phyloP scores from a whole-genome alignment of 2,888 invertebrate genomes.

The Erynnis tages region DNA sequence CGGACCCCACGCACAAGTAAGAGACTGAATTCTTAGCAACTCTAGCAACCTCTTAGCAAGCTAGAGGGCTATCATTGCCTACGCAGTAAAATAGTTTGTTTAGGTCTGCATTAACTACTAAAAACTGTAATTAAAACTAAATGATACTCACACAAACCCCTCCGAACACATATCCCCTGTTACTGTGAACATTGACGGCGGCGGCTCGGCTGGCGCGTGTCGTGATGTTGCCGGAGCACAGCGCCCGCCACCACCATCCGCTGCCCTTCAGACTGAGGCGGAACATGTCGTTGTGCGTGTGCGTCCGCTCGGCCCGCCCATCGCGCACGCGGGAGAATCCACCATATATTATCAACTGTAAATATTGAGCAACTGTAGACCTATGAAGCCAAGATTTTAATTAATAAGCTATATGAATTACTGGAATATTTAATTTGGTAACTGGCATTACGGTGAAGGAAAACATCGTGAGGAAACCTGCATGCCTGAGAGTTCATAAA shows the following conservation, averaged over 20 bases:
- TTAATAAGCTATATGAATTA: too few relatives aligned
- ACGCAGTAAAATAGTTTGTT: too few relatives aligned
- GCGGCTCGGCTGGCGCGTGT: conserved; percentile 87
- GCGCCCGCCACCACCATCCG: conserved; percentile 53
- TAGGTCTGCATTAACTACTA: background rate
- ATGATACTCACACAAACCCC: conserved; percentile 84
- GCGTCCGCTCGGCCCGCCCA: conserved; percentile 60
- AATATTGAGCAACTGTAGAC: background rate
- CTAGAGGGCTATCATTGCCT: too few relatives aligned
- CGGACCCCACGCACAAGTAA: too few relatives aligned
- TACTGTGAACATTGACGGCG: conserved; percentile 80
- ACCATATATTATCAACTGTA: conserved; percentile 68
- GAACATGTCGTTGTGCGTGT: conserved; percentile 73
- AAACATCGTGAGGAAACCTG: too few relatives aligned
- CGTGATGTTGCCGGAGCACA: conserved; percentile 54
- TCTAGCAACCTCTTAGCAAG: too few relatives aligned
- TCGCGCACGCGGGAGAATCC: conserved; percentile 70
- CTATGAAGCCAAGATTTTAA: too few relatives aligned
- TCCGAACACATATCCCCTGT: conserved; percentile 90
- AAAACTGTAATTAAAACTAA: background rate
- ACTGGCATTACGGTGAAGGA: too few relatives aligned
- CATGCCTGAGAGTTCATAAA: too few relatives aligned
- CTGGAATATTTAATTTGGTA: too few relatives aligned
- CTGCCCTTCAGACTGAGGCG: conserved; percentile 71
- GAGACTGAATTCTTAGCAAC: too few relatives aligned